Evolutionary conservation across 2,113 vertebrate genomes (phyloP), one percentile per base, ranked within the genome.

Genomic region (Sprattus sprattus): DNA sequence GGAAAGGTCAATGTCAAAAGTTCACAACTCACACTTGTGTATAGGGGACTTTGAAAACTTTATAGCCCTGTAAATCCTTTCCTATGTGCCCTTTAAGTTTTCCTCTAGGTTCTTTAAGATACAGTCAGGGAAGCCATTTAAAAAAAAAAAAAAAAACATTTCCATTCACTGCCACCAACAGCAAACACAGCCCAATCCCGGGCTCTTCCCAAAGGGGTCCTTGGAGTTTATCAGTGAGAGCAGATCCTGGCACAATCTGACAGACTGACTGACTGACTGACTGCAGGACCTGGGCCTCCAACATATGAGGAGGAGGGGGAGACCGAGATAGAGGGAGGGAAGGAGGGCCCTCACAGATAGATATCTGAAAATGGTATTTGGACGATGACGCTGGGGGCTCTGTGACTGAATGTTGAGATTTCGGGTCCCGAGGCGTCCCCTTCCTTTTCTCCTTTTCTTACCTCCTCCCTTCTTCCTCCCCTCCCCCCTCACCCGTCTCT

Each of bases 311-410:
- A 15, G 32, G 32, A 32, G 10, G 25, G 28, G 25, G 64, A 71
- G 64, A 64, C 18, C 6, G 57, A 32, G 25, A 28, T 6, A 67
- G 64, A 28, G 64, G n/a, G 25, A 11, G 2, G 80, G 64, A 81
- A n/a, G 5, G 80, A 1, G 82, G 49, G 75, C 47, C 75, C 32
- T 28, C 84, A 16, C 84, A 88, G 91, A 92, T 91, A 85, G 84
- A 81, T 91, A 92, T 92, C 91, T 91, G 88, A 87, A 92, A 93
- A 93, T 92, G 87, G 89, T 90, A 89, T 90, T 89, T 90, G 84
- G 71, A 84, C 82, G 86, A 89, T 7, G 4, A 85, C 46, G 67
- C 84, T 84, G 85, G 4, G 6, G 86, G 47, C 46, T 71, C 81
- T 85, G 46, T 67, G 60, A 7, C 39, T 86, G 87, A 91, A 92